Base-by-base conservation (phyloP, 2,888 invertebrate species). In the Zaprionus obscuricornis region DNA sequence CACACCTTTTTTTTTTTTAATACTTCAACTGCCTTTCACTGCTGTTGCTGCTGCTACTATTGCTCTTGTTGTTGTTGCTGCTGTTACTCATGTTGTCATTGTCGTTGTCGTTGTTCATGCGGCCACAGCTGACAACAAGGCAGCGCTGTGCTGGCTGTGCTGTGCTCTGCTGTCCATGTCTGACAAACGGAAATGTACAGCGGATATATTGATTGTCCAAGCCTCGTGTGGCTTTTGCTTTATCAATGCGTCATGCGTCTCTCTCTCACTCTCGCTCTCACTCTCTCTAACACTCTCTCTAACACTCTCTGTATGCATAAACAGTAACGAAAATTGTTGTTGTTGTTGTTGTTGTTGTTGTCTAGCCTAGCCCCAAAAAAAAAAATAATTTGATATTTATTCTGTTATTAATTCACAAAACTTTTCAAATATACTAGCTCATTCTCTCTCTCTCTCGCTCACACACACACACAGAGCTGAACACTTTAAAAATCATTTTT, bases 191-290 rank as follows among this genome's bases (percentile, higher is more conserved):
- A 85, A 83, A 85, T 85, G 71, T 85, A 68, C 79, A 75, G 67
- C 81, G 81, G 83, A 83, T 74, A 83, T 83, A 86, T 82, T 83
- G 84, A 82, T 83, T 85, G 84, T 83, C n/a, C 86, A 59, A 62
- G 49, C 52, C 27, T 34, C 50, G 58, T 36, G 65, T 39, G 51
- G 27, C 57, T 37, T 43, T 10, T 36, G 22, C 11, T 20, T 22
- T 22, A 7, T 7, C 7, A 22, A 22, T 7, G 7, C 22, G 4
- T 22, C 7, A 4, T 22, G 5, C 7, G 5, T 22, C 22, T 22
- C 22, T 7, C 22, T 22, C 22, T 22, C 22, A 6, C n/a, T n/a
- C n/a, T n/a, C n/a, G n/a, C n/a, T n/a, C n/a, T n/a, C n/a, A n/a
- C n/a, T n/a, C n/a, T n/a, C n/a, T n/a, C n/a, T n/a, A n/a, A n/a